phyloP scores from a whole-genome alignment of 2,888 invertebrate species.

The Thymelicus lineola region DNA sequence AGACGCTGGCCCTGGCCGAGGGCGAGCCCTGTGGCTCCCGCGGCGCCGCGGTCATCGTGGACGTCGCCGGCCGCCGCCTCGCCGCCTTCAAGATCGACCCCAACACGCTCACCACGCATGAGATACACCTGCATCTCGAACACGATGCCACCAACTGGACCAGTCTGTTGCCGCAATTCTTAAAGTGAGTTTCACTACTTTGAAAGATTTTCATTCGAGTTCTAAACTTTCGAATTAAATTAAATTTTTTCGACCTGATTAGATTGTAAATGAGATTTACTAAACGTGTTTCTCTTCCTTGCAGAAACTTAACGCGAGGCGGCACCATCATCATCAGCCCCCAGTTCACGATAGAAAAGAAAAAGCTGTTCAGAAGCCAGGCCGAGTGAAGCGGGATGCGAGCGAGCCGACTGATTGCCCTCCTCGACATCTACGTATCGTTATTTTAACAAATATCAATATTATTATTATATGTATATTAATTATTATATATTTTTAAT shows the following conservation, averaged over 20 bases:
- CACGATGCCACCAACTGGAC: constrained; percentile 95
- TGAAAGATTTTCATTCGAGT: too few relatives aligned
- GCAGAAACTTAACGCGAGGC: constrained; percentile 93
- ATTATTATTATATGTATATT: constrained; percentile 83
- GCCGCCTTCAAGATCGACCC: constrained; percentile 95
- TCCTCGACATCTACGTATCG: constrained; percentile 83
- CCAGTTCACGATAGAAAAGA: constrained; percentile 95
- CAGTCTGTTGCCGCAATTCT: constrained; percentile 93
- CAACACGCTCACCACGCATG: constrained; percentile 95
- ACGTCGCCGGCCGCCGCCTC: constrained; percentile 91
- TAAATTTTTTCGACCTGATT: too few relatives aligned
- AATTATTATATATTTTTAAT: constrained; percentile 83
- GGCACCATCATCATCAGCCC: constrained; percentile 95
- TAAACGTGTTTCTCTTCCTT: constrained; percentile 47
- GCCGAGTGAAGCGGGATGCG: constrained; percentile 77
- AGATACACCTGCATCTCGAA: constrained; percentile 94
- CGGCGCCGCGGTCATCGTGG: constrained; percentile 94
- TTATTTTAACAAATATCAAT: constrained; percentile 84
- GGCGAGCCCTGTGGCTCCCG: constrained; percentile 95
- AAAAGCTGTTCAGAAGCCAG: constrained; percentile 94
- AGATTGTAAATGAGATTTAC: constrained; percentile 1
- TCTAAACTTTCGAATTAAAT: too few relatives aligned
- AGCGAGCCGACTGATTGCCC: constrained; percentile 81
- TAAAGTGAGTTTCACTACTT: constrained; percentile 89
- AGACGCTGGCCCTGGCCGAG: constrained; percentile 93